Evolutionary conservation across 2,797 vertebrate species (phyloP).

Genomic region (Peromyscus eremicus): DNA sequence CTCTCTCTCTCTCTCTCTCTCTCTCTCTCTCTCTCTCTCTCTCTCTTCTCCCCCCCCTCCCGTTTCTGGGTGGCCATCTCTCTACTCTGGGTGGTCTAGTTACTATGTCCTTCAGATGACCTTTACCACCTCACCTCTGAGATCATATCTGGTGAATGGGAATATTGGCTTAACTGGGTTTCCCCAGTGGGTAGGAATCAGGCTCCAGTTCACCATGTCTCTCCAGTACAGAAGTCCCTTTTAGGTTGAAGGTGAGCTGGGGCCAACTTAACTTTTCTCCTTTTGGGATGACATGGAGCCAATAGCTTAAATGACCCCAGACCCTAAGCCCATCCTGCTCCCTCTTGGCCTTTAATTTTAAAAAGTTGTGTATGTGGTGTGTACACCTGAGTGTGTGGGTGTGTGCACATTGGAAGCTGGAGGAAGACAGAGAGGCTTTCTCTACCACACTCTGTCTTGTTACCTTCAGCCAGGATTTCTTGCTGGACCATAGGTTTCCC

Average conservation of each 20-base stretch:
- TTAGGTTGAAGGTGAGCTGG: background rate
- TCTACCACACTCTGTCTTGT: background rate
- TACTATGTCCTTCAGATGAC: background rate
- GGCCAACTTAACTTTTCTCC: background rate
- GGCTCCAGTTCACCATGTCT: background rate
- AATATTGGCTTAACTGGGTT: background rate
- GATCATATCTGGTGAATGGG: background rate
- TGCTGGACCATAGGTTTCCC: too few relatives aligned
- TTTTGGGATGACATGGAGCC: background rate
- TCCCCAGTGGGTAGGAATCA: background rate
- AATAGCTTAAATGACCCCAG: fast-evolving
- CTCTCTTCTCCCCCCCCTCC: background rate
- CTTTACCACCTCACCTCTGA: fast-evolving
- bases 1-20: background rate
- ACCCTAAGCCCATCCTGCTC: fast-evolving
- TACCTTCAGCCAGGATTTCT: background rate
- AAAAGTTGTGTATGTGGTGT: background rate
- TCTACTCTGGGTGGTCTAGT: background rate
- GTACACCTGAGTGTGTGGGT: background rate
- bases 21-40: background rate
- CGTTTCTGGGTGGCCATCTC: fast-evolving
- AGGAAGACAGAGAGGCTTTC: background rate
- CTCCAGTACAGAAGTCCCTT: background rate
- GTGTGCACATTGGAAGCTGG: too few relatives aligned
- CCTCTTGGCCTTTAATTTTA: background rate